phyloP scores from a whole-genome alignment of 2,888 invertebrate genomes.

The Cryptophagus acutangulus region DNA sequence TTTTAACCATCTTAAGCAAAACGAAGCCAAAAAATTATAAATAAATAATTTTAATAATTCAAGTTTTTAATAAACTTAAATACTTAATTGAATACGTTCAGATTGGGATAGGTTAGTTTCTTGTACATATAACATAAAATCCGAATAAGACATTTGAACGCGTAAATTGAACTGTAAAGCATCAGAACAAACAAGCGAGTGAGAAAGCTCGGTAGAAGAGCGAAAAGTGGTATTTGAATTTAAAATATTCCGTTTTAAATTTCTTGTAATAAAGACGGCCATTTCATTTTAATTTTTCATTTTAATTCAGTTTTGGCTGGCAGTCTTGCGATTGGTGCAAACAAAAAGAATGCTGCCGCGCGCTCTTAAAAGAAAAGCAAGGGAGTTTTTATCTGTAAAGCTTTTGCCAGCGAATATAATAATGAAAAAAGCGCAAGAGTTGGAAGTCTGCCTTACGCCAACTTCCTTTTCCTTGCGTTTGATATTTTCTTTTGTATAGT shows the following conservation, averaged over 20 bases:
- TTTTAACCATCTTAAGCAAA: no score
- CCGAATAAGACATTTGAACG: no score
- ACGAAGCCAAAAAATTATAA: no score
- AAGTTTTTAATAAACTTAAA: no score
- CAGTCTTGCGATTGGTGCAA: conserved; percentile 21
- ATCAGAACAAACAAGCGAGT: no score
- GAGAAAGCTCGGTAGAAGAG: no score
- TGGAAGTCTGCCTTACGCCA: conserved; percentile 17
- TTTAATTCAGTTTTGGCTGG: conserved; percentile 40
- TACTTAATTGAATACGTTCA: no score
- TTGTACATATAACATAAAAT: no score
- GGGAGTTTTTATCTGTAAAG: conserved; percentile 24
- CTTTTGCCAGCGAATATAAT: conserved; percentile 20
- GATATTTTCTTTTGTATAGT: conserved; percentile 4
- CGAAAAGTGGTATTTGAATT: no score
- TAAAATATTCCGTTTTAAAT: conserved; percentile 42
- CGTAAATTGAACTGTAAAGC: no score
- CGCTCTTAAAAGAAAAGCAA: conserved; percentile 27
- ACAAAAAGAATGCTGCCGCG: conserved; percentile 25
- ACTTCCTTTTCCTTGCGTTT: conserved; percentile 12
- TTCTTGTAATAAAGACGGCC: conserved; percentile 42
- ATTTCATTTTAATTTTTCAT: conserved; percentile 44
- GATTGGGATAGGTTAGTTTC: no score
- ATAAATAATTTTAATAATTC: no score
- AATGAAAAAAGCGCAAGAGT: conserved; percentile 29